Conservation (phyloP, 2,113 vertebrate genomes). For the Limanda limanda region DNA sequence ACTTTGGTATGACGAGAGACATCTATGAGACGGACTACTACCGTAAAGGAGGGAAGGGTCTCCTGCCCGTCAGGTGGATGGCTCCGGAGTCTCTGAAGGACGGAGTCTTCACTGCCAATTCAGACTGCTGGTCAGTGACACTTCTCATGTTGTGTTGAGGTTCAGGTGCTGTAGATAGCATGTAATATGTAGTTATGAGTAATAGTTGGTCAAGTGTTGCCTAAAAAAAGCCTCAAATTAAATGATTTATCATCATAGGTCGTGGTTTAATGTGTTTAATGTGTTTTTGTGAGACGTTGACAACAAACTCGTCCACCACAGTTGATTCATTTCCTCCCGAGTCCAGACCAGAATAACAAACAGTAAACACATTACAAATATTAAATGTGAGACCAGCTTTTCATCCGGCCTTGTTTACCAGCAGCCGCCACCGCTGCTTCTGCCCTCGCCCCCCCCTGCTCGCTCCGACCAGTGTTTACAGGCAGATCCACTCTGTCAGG, state of each 20-base stretch:
- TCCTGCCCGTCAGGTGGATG: constrained; percentile 98
- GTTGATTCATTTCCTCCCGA: background rate
- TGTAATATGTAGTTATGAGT: no score
- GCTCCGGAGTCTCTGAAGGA: constrained; percentile 96
- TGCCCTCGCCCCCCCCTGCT: background rate
- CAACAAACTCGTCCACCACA: background rate
- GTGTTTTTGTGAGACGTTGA: background rate
- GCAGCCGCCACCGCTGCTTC: background rate
- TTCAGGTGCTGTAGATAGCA: no score
- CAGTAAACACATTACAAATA: constrained; percentile 19
- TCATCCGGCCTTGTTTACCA: constrained; percentile 26
- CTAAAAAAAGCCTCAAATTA: no score
- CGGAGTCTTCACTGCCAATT: constrained; percentile 93
- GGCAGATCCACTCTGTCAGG: constrained; percentile 21
- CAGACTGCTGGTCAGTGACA: constrained; percentile 93
- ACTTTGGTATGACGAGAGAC: constrained; percentile 98
- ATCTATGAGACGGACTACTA: constrained; percentile 99
- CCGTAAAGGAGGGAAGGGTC: constrained; percentile 95
- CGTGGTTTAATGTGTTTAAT: background rate
- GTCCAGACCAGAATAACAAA: constrained; percentile 15
- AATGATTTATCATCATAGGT: no score
- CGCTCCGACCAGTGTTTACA: constrained; percentile 9
- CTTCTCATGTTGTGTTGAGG: background rate
- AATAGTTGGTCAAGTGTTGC: no score
- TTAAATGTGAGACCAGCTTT: constrained; percentile 12